Percentiles rank a stretch among this genome's conserved stretches.
phyloP scores from a whole-genome alignment of 2,797 vertebrate species.

The Eospalax fontanierii region DNA sequence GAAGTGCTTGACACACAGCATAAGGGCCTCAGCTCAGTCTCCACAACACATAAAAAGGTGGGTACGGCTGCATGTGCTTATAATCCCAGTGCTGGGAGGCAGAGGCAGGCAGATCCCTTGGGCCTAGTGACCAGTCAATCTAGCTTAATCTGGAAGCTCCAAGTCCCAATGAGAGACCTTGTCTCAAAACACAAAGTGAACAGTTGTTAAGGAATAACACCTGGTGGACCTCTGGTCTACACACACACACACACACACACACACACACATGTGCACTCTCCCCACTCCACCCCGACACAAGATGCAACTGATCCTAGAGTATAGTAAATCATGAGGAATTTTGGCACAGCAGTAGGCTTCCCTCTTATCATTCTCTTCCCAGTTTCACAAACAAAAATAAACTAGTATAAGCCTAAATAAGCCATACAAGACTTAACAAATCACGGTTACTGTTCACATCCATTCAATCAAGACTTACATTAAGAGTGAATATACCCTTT shows the following conservation, averaged over 20 bases:
- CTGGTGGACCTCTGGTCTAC: too few relatives aligned
- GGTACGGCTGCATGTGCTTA: background rate
- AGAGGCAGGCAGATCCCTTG: background rate
- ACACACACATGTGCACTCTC: background rate
- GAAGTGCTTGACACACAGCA: background rate
- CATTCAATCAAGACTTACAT: background rate
- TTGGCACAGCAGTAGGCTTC: background rate
- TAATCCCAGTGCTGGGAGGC: background rate
- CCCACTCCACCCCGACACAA: background rate
- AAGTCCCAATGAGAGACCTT: background rate
- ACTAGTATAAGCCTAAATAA: background rate
- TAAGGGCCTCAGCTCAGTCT: background rate
- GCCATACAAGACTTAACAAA: background rate
- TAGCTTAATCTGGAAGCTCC: background rate
- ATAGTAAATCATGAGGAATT: background rate
- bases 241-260: background rate
- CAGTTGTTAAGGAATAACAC: background rate
- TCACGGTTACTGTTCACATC: background rate
- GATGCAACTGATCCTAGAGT: background rate
- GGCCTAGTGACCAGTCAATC: background rate
- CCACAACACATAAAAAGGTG: background rate
- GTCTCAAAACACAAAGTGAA: background rate
- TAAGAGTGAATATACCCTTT: background rate
- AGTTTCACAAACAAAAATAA: constrained; percentile 14
- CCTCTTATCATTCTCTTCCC: background rate